Percentiles rank a stretch among this genome's conserved stretches.
These are phyloP conservation scores for Gopherus evgoodei DNA, from an alignment of 2,113 vertebrate species.

Conservation along the genomic window DNA sequence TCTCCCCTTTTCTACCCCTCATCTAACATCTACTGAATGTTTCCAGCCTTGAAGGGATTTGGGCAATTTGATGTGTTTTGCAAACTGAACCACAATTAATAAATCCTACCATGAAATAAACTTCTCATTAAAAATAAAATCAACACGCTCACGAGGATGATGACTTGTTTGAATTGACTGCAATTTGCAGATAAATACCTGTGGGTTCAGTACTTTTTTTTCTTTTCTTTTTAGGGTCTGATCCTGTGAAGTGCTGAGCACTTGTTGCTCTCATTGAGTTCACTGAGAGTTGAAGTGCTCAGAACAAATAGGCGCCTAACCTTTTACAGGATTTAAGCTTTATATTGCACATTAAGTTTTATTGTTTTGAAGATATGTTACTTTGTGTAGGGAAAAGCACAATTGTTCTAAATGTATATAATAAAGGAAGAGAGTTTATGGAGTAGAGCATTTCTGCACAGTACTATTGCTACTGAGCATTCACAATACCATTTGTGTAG, in stretches of 20 bases:
- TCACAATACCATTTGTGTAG: conserved; percentile 67
- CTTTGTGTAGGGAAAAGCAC: conserved; percentile 80
- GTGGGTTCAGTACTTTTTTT: background rate
- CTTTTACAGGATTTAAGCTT: conserved; percentile 50
- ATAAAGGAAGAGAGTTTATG: conserved; percentile 67
- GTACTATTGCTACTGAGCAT: conserved; percentile 72
- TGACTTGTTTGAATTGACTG: conserved; percentile 32
- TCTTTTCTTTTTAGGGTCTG: background rate
- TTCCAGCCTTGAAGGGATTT: conserved; percentile 37
- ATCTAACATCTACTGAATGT: background rate
- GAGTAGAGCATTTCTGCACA: conserved; percentile 65
- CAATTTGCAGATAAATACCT: conserved; percentile 50
- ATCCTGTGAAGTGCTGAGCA: conserved; percentile 41
- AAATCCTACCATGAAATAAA: conserved; percentile 53
- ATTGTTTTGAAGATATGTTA: conserved; percentile 70
- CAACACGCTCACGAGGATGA: conserved; percentile 15
- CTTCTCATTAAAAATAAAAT: conserved; percentile 54
- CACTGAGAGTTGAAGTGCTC: background rate
- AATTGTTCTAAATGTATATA: conserved; percentile 78
- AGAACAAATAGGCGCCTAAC: conserved; percentile 49
- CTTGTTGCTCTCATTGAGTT: background rate
- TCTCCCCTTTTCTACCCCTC: conserved; percentile 4
- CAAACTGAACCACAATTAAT: conserved; percentile 60
- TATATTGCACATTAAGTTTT: conserved; percentile 68
- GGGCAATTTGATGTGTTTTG: conserved; percentile 16